Evolutionary conservation across 2,113 vertebrate genomes (phyloP).

Genomic region (Brachypteracias leptosomus): DNA sequence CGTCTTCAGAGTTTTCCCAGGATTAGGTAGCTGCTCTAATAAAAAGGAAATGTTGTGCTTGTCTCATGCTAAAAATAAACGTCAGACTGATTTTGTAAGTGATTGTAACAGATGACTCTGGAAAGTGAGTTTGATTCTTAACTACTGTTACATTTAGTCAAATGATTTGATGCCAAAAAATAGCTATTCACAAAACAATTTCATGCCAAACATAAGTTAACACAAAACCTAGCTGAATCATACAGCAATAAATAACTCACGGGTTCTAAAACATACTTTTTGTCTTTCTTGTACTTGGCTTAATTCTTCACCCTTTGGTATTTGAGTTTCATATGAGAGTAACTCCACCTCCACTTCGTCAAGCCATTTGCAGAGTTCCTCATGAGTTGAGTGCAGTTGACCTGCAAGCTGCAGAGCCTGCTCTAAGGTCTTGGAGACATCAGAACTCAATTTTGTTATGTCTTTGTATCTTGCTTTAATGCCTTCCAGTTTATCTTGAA

Average conservation of each 20-base stretch:
- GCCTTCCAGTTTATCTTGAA: conserved; percentile 95
- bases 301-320: conserved; percentile 79
- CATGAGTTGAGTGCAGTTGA: conserved; percentile 79
- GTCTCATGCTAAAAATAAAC: conserved; percentile 25
- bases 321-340: conserved; percentile 75
- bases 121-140: conserved; percentile 3
- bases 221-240: neutral
- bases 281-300: conserved; percentile 83
- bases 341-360: conserved; percentile 83
- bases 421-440: conserved; percentile 85
- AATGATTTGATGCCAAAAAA: neutral
- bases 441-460: conserved; percentile 84
- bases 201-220: neutral
- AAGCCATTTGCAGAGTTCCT: conserved; percentile 86
- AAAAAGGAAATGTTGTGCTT: neutral
- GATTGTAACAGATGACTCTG: neutral
- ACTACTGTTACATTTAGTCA: neutral
- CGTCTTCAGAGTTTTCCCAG: neutral
- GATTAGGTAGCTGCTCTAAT: neutral
- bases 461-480: conserved; percentile 93
- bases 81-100: neutral
- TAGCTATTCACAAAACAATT: neutral
- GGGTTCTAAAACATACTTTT: conserved; percentile 76
- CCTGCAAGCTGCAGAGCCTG: conserved; percentile 83
- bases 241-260: neutral